Evolutionary conservation across 2,113 vertebrate species (phyloP).

Genomic region (Carollia perspicillata): DNA sequence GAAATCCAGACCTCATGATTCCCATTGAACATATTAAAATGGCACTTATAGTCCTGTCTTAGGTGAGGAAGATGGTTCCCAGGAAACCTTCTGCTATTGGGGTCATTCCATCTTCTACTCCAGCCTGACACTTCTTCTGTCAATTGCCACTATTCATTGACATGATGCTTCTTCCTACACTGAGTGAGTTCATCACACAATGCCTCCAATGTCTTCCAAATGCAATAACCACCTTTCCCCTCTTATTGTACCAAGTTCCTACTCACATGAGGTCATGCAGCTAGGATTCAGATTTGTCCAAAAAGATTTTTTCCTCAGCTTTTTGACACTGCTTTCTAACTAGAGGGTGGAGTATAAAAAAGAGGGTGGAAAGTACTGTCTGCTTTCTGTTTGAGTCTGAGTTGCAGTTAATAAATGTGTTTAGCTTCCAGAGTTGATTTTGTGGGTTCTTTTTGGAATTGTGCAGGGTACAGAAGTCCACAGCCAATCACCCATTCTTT

Average conservation of each 20-base stretch:
- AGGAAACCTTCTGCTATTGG: neutral
- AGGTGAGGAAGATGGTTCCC: neutral
- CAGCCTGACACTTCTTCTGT: neutral
- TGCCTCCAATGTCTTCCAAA: neutral
- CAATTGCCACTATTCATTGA: neutral
- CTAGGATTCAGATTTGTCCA: conserved; percentile 46
- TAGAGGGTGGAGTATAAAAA: conserved; percentile 29
- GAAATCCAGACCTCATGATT: neutral
- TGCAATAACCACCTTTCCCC: neutral
- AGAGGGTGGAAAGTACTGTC: conserved; percentile 33
- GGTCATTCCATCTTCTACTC: neutral
- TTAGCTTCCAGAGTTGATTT: conserved; percentile 17
- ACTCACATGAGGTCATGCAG: conserved; percentile 33
- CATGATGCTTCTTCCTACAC: neutral
- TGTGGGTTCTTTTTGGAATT: conserved; percentile 27
- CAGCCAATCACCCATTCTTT: neutral
- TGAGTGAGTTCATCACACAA: neutral
- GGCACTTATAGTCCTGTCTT: neutral
- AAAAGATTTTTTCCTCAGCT: conserved; percentile 29
- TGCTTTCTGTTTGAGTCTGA: conserved; percentile 39
- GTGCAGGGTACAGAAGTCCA: neutral
- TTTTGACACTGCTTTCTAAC: conserved; percentile 25
- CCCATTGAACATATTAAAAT: neutral
- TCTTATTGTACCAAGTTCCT: conserved; percentile 10
- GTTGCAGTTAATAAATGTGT: conserved; percentile 11